Percentiles rank a stretch among this genome's conserved stretches.
These are phyloP conservation scores for Chrysoperla carnea DNA, from an alignment of 1,140 invertebrate genomes.

Conservation along the genomic window DNA sequence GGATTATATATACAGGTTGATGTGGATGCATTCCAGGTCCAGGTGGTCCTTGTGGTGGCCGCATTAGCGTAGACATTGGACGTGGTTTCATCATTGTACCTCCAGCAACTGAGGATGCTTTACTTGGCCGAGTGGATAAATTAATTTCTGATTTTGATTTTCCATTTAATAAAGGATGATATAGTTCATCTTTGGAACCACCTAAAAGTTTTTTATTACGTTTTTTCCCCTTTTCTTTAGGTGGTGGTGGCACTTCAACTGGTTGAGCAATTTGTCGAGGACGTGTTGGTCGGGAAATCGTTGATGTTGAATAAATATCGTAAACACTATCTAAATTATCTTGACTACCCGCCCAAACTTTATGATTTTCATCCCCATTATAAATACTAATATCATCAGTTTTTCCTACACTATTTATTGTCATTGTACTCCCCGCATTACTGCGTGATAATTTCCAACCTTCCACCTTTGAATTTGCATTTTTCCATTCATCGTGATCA, in stretches of 20 bases:
- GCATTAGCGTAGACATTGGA: not conserved
- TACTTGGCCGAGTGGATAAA: constrained; percentile 2
- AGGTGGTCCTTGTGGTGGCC: constrained; percentile 10
- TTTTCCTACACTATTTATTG: constrained; percentile 30
- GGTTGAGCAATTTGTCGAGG: constrained; percentile 64
- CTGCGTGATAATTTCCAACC: constrained; percentile 31
- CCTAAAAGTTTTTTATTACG: constrained; percentile 23
- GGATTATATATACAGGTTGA: constrained; percentile 17
- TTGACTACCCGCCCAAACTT: constrained; percentile 71
- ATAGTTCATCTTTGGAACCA: constrained; percentile 29
- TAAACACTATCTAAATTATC: constrained; percentile 54
- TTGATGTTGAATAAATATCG: constrained; percentile 51
- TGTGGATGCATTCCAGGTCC: constrained; percentile 20
- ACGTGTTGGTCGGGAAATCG: constrained; percentile 53
- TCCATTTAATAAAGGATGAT: constrained; percentile 24
- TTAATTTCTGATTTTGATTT: constrained; percentile 18
- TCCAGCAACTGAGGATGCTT: constrained; percentile 7
- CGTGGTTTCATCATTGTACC: constrained; percentile 21
- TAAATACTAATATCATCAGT: constrained; percentile 35
- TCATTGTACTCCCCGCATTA: constrained; percentile 32
- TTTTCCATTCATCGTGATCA: constrained; percentile 1
- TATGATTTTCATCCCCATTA: constrained; percentile 84
- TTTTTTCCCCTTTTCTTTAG: constrained; percentile 39
- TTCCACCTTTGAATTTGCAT: constrained; percentile 22
- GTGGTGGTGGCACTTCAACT: constrained; percentile 59